Percentiles rank a stretch among this genome's conserved stretches.
phyloP scores from a whole-genome alignment of 2,797 vertebrate species.

The Brotula barbata region DNA sequence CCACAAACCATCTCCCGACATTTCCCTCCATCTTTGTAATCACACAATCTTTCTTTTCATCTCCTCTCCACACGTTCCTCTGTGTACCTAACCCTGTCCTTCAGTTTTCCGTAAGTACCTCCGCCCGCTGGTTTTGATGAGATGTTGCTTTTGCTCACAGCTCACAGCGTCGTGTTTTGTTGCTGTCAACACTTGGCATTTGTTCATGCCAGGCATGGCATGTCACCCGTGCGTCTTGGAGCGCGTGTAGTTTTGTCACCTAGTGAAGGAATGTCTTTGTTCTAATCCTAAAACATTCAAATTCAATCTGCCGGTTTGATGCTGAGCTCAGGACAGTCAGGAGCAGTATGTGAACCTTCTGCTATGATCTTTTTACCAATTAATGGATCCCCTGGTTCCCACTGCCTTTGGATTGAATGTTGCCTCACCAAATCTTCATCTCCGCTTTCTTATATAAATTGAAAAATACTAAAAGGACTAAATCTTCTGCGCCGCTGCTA shows the following conservation, averaged over 20 bases:
- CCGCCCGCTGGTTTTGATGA: constrained; percentile 35
- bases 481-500: background rate
- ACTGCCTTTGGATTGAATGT: constrained; percentile 25
- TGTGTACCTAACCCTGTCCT: constrained; percentile 66
- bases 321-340: background rate
- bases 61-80: constrained; percentile 56
- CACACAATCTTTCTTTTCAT: constrained; percentile 56
- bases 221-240: constrained; percentile 26
- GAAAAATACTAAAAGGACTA: constrained; percentile 12
- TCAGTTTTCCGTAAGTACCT: constrained; percentile 83
- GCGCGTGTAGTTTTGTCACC: background rate
- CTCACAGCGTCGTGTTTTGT: no score
- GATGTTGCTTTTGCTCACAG: constrained; percentile 11
- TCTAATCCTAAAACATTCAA: background rate
- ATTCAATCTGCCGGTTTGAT: constrained; percentile 8
- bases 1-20: constrained; percentile 6
- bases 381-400: constrained; percentile 28
- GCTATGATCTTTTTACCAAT: constrained; percentile 26
- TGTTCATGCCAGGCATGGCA: background rate
- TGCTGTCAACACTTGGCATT: background rate
- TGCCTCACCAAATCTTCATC: background rate
- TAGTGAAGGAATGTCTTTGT: background rate
- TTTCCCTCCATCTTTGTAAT: constrained; percentile 24
- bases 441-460: background rate
- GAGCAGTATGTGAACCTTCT: constrained; percentile 1